Evolutionary conservation across 2,113 vertebrate genomes (phyloP), one percentile per base, ranked within the genome.

Genomic region (Alethe diademata): DNA sequence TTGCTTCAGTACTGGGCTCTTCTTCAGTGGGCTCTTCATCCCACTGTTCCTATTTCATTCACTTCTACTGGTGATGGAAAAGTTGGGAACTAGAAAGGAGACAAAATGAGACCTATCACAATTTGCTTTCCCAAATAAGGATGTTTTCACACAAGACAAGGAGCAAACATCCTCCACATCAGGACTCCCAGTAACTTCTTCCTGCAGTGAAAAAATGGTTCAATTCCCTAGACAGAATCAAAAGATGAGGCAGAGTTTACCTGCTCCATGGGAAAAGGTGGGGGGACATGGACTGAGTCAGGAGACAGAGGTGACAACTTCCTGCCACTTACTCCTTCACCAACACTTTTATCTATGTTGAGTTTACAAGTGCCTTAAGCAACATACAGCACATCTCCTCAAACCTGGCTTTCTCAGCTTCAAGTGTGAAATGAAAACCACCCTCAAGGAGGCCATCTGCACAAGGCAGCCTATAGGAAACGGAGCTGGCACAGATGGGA

Each of bases 381-480:
- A 84, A 84, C 22, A 42, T 3, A 53, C 0, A 92, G 61, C 74
- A 64, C 56, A 74, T 47, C 66, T 90, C 57, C 48, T 83, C 73
- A 69, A 87, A 72, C 25, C 47, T 33, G 47, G 20, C 50, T 72
- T 43, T 66, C 56, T 89, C 74, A 88, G 73, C 66, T 61, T 12
- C 12, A 72, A 82, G 54, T 4, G 33, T 71, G 78, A 72, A 94
- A 75, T 50, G 33, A 56, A 78, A 65, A 18, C 38, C 70, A 26
- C 38, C 23, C 17, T 26, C 5, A 19, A 82, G 43, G 78, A 71
- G 28, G n/a, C 86, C 93, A 91, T 87, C 87, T 95, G 78, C 66
- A 74, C 50, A 79, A 42, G 58, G 26, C 57, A 69, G 84, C 70
- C 50, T 36, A 50, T 4, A 87, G 86, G 58, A 89, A 85, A 50